These are phyloP conservation scores for Xestia xanthographa DNA, from an alignment of 2,888 invertebrate genomes.

Conservation along the genomic window DNA sequence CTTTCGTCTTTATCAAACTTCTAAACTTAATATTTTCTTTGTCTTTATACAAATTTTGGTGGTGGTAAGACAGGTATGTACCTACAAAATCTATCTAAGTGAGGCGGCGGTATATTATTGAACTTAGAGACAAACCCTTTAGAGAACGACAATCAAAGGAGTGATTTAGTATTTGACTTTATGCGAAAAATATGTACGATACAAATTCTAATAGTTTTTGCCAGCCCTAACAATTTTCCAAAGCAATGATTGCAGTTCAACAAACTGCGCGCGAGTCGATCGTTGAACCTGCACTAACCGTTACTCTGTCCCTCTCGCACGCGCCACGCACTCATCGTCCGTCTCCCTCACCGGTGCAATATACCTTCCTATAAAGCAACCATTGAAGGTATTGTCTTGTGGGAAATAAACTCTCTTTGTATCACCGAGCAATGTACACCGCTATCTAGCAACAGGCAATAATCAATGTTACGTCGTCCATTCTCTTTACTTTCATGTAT, in stretches of 20 bases:
- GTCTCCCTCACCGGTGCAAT: constrained; percentile 79
- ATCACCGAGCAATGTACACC: constrained; percentile 71
- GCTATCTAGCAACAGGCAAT: constrained; percentile 63
- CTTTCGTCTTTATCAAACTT: background rate
- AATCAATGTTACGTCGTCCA: constrained; percentile 70
- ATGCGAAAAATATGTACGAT: background rate
- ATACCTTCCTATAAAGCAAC: constrained; percentile 78
- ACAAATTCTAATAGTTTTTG: constrained; percentile 45
- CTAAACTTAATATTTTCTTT: background rate
- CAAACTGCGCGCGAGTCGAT: constrained; percentile 89
- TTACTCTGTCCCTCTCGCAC: constrained; percentile 80
- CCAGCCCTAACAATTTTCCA: constrained; percentile 87
- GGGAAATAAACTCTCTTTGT: constrained; percentile 70
- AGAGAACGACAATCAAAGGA: background rate
- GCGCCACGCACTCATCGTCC: constrained; percentile 54
- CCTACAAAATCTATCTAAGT: background rate
- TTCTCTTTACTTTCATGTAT: constrained; percentile 75
- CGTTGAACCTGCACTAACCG: constrained; percentile 88
- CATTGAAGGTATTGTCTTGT: constrained; percentile 79
- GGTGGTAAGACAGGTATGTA: background rate
- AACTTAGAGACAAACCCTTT: background rate
- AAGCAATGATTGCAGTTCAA: constrained; percentile 90
- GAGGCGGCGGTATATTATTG: background rate
- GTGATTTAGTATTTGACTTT: background rate
- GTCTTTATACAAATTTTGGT: background rate